Percentiles rank a stretch among this genome's conserved stretches.
phyloP scores from a whole-genome alignment of 2,888 invertebrate genomes.

The Patella pellucida region DNA sequence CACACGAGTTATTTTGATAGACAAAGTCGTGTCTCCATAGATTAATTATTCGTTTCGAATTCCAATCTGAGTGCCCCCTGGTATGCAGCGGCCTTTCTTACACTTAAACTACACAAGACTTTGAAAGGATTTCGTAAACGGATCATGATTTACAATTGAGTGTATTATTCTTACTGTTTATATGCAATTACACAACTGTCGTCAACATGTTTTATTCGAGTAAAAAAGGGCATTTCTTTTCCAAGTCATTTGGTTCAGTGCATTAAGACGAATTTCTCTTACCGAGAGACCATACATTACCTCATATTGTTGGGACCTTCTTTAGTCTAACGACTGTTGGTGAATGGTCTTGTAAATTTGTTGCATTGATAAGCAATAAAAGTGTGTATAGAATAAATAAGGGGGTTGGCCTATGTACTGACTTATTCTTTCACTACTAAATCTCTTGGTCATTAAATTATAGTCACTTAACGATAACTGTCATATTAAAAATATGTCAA shows the following conservation, averaged over 20 bases:
- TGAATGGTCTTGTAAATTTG: not conserved
- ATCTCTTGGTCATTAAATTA: not conserved
- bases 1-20: too few relatives aligned
- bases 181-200: conserved; percentile 10
- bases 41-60: too few relatives aligned
- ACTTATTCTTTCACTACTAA: not conserved
- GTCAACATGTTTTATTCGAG: not conserved
- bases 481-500: too few relatives aligned
- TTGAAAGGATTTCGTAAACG: conserved; percentile 1
- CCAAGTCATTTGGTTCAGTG: not conserved
- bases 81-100: too few relatives aligned
- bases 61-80: too few relatives aligned
- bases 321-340: too few relatives aligned
- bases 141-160: not conserved
- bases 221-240: not conserved
- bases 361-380: conserved; percentile 5
- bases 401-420: not conserved
- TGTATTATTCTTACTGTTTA: conserved; percentile 4
- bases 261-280: too few relatives aligned
- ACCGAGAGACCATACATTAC: too few relatives aligned
- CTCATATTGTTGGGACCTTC: too few relatives aligned
- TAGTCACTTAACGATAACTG: too few relatives aligned
- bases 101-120: not conserved
- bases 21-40: too few relatives aligned
- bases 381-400: not conserved